Percentiles rank a stretch among this genome's conserved stretches.
phyloP scores from a whole-genome alignment of 2,797 vertebrate species.

The Pelobates cultripes region DNA sequence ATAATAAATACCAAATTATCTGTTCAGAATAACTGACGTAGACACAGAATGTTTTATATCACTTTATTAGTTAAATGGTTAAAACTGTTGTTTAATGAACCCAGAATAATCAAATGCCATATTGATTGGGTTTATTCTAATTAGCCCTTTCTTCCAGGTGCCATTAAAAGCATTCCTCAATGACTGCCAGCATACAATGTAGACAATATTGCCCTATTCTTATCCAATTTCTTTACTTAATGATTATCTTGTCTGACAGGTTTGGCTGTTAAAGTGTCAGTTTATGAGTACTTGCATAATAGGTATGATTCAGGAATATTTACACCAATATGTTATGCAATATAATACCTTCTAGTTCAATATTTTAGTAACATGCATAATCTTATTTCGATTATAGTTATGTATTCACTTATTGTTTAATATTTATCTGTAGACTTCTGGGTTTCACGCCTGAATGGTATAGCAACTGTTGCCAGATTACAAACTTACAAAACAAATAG shows the following conservation, averaged over 20 bases:
- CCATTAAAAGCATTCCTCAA: constrained; percentile 50
- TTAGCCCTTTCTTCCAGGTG: constrained; percentile 53
- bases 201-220: constrained; percentile 55
- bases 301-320: constrained; percentile 70
- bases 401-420: constrained; percentile 42
- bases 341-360: constrained; percentile 64
- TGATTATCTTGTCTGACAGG: constrained; percentile 61
- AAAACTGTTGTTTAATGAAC: constrained; percentile 50
- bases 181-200: constrained; percentile 51
- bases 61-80: not conserved
- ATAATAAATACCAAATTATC: no score
- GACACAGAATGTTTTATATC: no score
- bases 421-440: constrained; percentile 21
- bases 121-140: not conserved
- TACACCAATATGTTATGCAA: constrained; percentile 66
- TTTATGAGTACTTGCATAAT: constrained; percentile 62
- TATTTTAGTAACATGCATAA: constrained; percentile 65
- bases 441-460: constrained; percentile 34
- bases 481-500: not conserved
- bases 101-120: constrained; percentile 45
- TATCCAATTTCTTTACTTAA: constrained; percentile 49
- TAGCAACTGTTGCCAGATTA: constrained; percentile 20
- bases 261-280: constrained; percentile 66
- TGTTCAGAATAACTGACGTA: no score
- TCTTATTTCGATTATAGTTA: constrained; percentile 64